Conservation (phyloP, 2,113 vertebrate species). For the Pachypanchax playfairii region DNA sequence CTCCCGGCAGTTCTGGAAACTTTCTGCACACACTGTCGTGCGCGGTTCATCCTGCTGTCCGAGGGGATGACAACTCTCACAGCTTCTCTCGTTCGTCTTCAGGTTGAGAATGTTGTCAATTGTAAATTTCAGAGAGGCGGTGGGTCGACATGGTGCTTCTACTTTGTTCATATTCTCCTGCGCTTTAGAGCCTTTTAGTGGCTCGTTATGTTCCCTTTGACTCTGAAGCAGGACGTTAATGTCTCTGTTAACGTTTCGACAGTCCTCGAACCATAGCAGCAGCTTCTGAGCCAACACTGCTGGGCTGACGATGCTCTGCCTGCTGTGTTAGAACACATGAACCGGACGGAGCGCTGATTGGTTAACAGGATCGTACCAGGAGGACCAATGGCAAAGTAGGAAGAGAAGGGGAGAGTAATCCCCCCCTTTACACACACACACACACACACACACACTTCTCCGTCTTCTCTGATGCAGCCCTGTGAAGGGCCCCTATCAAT, state of each 20-base stretch:
- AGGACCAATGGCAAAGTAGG: constrained; percentile 68
- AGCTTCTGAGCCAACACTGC: constrained; percentile 58
- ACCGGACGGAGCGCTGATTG: constrained; percentile 79
- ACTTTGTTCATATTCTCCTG: constrained; percentile 84
- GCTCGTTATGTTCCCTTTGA: constrained; percentile 27
- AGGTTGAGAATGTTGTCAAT: constrained; percentile 84
- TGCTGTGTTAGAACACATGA: constrained; percentile 36
- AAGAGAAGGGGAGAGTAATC: constrained; percentile 19
- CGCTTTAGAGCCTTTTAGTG: constrained; percentile 24
- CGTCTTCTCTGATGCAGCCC: neutral
- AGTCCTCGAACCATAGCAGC: constrained; percentile 77
- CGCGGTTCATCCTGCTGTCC: constrained; percentile 52
- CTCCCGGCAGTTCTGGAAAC: constrained; percentile 48
- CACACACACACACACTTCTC: neutral
- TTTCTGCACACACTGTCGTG: constrained; percentile 46
- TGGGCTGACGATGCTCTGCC: constrained; percentile 52
- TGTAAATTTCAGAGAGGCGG: constrained; percentile 81
- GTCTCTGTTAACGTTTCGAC: constrained; percentile 48
- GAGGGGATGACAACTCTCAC: constrained; percentile 63
- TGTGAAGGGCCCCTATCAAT: constrained; percentile 3
- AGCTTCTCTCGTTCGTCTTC: constrained; percentile 70
- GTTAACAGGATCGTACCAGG: constrained; percentile 41
- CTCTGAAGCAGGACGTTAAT: constrained; percentile 28
- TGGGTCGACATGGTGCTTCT: constrained; percentile 77
- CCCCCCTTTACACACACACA: too few relatives aligned